Evolutionary conservation across 2,888 invertebrate genomes (phyloP), one percentile per base, ranked within the genome.

Genomic region (Mechanitis mazaeus): DNA sequence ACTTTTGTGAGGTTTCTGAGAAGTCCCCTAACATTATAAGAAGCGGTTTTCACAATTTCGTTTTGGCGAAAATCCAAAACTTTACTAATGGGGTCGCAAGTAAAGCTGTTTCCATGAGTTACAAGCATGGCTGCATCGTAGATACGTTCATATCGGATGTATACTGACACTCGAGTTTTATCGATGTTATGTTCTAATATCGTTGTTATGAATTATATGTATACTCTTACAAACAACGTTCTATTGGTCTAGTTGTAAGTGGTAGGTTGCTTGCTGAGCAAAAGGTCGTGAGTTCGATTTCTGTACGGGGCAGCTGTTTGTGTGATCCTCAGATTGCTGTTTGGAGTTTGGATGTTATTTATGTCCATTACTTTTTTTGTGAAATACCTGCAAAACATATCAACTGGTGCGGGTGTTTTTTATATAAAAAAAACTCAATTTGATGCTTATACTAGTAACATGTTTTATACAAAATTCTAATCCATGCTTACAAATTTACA

Each of bases 31-130:
- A 59, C 59, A 46, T 56, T 63, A 59, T 67, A 70, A 70, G 69
- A 67, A 65, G 67, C 68, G 66, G 66, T 69, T 69, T 66, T 64
- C 65, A 65, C 68, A 69, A 68, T 72, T 67, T 68, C 69, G 64
- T 67, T 72, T 72, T 75, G 75, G 75, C 74, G 57, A 63, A 64
- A 68, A 69, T 71, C 75, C 75, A 74, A 71, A 73, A 71, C 65
- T 61, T 69, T 70, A 65, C 68, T 72, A 74, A 75, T 71, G 72
- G 71, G 73, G 75, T 70, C 72, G 68, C 66, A 65, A 65, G 68
- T 65, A 65, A 69, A 70, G 70, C 69, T 67, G 68, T 68, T 68
- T 62, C 64, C 69, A 69, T 71, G 71, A 72, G 68, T 72, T 71
- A 71, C 67, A 60, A 61, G 68, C 66, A 45, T 63, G 63, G 59